Conservation (phyloP, 2,113 vertebrate genomes). For the Zosterops hypoxanthus region DNA sequence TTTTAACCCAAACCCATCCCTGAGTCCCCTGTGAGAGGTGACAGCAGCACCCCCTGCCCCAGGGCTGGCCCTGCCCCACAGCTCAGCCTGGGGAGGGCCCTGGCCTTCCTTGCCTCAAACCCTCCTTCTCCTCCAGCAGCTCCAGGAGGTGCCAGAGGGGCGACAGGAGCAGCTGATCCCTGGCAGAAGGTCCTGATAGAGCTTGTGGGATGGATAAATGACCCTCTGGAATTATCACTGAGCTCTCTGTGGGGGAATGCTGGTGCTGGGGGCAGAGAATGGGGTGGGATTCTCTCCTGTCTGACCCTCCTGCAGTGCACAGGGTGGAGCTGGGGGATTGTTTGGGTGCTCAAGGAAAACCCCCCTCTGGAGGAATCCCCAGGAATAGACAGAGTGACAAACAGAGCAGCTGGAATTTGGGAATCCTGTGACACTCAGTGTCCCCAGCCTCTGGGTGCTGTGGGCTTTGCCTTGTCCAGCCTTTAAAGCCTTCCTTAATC, state of each 20-base stretch:
- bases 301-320: rapidly evolving
- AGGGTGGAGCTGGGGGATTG: rapidly evolving
- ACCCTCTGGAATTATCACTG: rapidly evolving
- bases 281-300: neutral
- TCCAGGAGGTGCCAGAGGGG: neutral
- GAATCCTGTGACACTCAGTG: rapidly evolving
- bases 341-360: neutral
- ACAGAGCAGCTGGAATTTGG: neutral
- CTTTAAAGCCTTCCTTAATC: neutral
- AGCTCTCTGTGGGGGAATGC: rapidly evolving
- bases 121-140: neutral
- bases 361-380: neutral
- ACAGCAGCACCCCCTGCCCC: neutral
- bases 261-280: rapidly evolving
- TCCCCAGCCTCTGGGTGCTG: too few species aligned
- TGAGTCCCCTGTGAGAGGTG: rapidly evolving
- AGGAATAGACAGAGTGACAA: neutral
- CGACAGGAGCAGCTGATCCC: neutral
- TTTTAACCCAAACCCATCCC: neutral
- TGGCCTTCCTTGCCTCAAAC: neutral
- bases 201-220: neutral
- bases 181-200: neutral
- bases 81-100: too few species aligned
- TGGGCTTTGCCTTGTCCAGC: neutral
- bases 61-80: rapidly evolving